phyloP scores from a whole-genome alignment of 2,888 invertebrate species.

The Busseola fusca region DNA sequence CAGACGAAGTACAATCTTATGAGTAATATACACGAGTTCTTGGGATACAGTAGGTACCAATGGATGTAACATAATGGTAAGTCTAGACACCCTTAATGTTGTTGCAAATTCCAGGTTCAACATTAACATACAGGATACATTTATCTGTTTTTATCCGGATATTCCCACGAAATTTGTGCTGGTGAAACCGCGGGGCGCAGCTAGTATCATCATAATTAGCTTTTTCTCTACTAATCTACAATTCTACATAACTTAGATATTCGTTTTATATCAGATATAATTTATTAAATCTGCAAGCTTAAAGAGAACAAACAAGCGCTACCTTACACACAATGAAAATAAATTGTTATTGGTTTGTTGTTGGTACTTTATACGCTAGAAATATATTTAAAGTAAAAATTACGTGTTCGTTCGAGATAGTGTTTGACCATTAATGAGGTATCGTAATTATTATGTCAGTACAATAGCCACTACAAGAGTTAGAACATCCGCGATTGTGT shows the following conservation, averaged over 20 bases:
- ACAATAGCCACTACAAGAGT: slow-evolving; percentile 62
- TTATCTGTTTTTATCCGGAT: too few relatives aligned
- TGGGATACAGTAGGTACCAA: background rate
- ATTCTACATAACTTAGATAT: background rate
- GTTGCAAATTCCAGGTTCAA: too few relatives aligned
- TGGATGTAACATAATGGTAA: background rate
- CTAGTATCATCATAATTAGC: background rate
- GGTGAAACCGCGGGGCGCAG: too few relatives aligned
- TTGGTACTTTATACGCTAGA: background rate
- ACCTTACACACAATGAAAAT: background rate
- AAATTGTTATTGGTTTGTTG: background rate
- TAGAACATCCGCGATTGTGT: slow-evolving; percentile 83
- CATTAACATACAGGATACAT: too few relatives aligned
- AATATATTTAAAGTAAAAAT: slow-evolving; percentile 19
- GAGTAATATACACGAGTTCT: slow-evolving; percentile 15
- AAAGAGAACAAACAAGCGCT: background rate
- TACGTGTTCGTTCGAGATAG: slow-evolving; percentile 11
- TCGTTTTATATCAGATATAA: background rate
- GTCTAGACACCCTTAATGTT: background rate
- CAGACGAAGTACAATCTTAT: slow-evolving; percentile 29
- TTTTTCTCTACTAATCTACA: background rate
- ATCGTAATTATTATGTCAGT: slow-evolving; percentile 65
- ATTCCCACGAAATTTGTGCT: too few relatives aligned
- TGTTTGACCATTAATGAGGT: slow-evolving; percentile 62
- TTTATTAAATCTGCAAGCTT: slow-evolving; percentile 1